Base-by-base conservation (phyloP, 2,113 vertebrate genomes). In the Phodopus roborovskii region DNA sequence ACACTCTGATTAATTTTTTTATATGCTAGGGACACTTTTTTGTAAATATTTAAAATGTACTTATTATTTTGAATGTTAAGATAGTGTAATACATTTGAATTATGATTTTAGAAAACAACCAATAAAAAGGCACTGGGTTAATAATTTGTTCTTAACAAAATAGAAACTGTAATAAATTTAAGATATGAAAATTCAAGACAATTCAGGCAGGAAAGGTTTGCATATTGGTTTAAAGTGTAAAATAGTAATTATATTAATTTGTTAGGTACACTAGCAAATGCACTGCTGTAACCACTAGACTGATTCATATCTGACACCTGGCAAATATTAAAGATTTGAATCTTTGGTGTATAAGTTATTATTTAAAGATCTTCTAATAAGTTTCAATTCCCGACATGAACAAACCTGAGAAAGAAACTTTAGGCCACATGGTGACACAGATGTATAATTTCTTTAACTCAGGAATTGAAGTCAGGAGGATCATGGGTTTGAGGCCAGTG, bases 1-100 rank as follows among this genome's bases (percentile, higher is more conserved):
- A 60, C 16, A 15, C 60, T 92, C 13, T 84, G 64, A 92, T 93
- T 75, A 89, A 71, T 85, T 85, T 39, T 70, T 74, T 89, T 50
- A 78, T 42, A 85, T 33, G 36, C 13, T 79, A 87, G 88, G 36
- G 36, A 28, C 3, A 87, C 86, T 87, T 93, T 36, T 86, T 48
- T 87, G 53, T 5, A 87, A 92, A 82, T 48, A 68, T 36, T 94
- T 75, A 64, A 4, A 90, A 85, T 83, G 89, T 36, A 82, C 19
- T 81, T 68, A 74, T 85, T 60, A 93, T 73, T 82, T 94, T 73
- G 28, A 89, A 36, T 71, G 28, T 42, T 45, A 88, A 20, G 39
- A 19, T 15, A 89, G 36, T 84, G 66, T 42, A 88, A 87, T 71
- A 91, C n/a, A 88, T 93, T 71, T 75, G 15, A 33, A 53, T 81